A percentile compares a stretch with the other conserved stretches of the same genome.
phyloP scores from a whole-genome alignment of 1,140 invertebrate genomes.

The Macrobrachium nipponense region DNA sequence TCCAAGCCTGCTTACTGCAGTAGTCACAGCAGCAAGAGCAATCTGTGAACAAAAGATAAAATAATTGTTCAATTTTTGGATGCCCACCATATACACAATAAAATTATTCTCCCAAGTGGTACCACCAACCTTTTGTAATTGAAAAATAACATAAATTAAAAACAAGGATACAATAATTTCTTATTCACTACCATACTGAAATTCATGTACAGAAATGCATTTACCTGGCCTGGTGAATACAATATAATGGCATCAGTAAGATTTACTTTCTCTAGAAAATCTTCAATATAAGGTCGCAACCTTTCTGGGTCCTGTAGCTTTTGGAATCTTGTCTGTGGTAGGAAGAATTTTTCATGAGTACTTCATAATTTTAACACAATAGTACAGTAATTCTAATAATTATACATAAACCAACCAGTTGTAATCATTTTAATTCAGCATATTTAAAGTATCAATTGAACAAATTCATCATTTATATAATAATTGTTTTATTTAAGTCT shows the following conservation, averaged over 20 bases:
- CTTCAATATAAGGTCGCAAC: conserved; percentile 85
- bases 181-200: too few relatives aligned
- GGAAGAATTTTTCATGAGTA: background rate
- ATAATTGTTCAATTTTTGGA: background rate
- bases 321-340: conserved; percentile 75
- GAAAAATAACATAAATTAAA: background rate
- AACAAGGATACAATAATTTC: background rate
- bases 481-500: too few relatives aligned
- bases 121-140: background rate
- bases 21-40: conserved; percentile 87
- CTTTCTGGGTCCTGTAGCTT: conserved; percentile 86
- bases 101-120: background rate
- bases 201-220: background rate
- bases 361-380: background rate
- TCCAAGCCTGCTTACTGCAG: conserved; percentile 87
- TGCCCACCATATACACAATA: background rate
- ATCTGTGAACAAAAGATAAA: conserved; percentile 73
- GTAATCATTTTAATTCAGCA: too few relatives aligned
- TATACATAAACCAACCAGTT: too few relatives aligned
- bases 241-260: conserved; percentile 90
- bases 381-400: too few relatives aligned
- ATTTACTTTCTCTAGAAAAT: conserved; percentile 89
- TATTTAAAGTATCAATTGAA: too few relatives aligned
- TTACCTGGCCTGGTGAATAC: conserved; percentile 82
- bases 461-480: too few relatives aligned